Evolutionary conservation across 2,113 vertebrate genomes (phyloP).

Genomic region (Tachycineta bicolor): DNA sequence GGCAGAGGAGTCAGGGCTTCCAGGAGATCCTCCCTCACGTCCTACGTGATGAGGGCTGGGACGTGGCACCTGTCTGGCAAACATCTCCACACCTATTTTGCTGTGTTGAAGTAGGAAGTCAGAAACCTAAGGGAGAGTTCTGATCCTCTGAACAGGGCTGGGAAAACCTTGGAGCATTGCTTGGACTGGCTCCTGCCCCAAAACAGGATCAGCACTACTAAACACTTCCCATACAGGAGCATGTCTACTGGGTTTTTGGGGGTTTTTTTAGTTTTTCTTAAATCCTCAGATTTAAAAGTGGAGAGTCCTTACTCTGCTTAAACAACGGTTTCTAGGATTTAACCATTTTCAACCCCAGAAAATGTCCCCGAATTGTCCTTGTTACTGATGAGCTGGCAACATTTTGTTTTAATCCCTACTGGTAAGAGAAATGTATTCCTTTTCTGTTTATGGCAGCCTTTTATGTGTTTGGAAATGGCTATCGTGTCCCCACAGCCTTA

Average conservation of each 20-base stretch:
- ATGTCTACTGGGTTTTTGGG: neutral
- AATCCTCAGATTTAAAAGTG: neutral
- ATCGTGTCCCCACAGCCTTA: fast-evolving
- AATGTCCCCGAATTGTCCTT: neutral
- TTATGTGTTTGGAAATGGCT: neutral
- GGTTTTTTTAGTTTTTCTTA: neutral
- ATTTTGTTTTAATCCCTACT: neutral
- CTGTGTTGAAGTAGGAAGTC: neutral
- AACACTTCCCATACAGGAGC: neutral
- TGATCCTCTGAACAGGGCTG: neutral
- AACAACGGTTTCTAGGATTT: neutral
- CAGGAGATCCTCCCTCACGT: neutral
- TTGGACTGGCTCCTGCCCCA: neutral
- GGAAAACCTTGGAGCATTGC: neutral
- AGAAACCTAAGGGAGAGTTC: neutral
- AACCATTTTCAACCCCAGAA: neutral
- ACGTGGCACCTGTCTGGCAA: neutral
- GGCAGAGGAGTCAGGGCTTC: neutral
- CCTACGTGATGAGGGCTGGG: fast-evolving
- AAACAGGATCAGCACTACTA: neutral
- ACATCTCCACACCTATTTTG: neutral
- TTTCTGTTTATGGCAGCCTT: neutral
- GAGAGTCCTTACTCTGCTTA: neutral
- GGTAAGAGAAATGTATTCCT: neutral
- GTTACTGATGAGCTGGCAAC: neutral